phyloP scores from a whole-genome alignment of 2,797 vertebrate species.

The Amphiprion clarkii region DNA sequence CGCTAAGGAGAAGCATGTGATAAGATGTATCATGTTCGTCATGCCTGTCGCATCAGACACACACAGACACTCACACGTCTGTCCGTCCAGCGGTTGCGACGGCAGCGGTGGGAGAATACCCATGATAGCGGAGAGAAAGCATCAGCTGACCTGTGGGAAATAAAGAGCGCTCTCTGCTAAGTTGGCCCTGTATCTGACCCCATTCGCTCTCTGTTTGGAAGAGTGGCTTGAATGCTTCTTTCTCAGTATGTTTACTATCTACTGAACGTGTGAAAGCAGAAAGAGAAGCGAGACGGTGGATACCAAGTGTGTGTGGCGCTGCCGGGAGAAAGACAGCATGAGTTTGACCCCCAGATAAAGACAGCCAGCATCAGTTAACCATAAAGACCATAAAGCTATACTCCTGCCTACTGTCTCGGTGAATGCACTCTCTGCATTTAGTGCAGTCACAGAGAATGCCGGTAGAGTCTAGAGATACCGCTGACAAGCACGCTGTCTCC shows the following conservation, averaged over 20 bases:
- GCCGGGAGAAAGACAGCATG: slow-evolving; percentile 31
- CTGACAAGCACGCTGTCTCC: slow-evolving; percentile 53
- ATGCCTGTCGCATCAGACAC: slow-evolving; percentile 74
- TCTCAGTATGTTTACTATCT: slow-evolving; percentile 24
- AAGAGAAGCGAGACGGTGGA: slow-evolving; percentile 17
- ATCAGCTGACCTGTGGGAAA: slow-evolving; percentile 75
- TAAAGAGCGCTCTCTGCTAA: slow-evolving; percentile 54
- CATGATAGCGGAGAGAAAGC: slow-evolving; percentile 46
- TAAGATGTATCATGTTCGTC: slow-evolving; percentile 84
- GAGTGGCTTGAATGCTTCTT: slow-evolving; percentile 11
- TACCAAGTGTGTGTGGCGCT: slow-evolving; percentile 15
- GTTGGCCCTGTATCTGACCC: slow-evolving; percentile 34
- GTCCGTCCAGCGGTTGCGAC: slow-evolving; percentile 28
- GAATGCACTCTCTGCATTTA: slow-evolving; percentile 35
- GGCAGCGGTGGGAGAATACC: slow-evolving; percentile 39
- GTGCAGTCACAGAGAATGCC: background rate
- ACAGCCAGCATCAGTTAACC: slow-evolving; percentile 14
- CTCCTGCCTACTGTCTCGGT: slow-evolving; percentile 33
- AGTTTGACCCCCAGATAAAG: slow-evolving; percentile 52
- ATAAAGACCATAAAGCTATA: slow-evolving; percentile 40
- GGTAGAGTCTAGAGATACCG: slow-evolving; percentile 38
- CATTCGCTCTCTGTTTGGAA: slow-evolving; percentile 4
- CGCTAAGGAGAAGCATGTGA: slow-evolving; percentile 83
- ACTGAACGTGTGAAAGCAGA: slow-evolving; percentile 13
- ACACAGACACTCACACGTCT: slow-evolving; percentile 64